These are phyloP conservation scores for Tympanuchus pallidicinctus DNA, from an alignment of 2,113 vertebrate species.

Conservation along the genomic window DNA sequence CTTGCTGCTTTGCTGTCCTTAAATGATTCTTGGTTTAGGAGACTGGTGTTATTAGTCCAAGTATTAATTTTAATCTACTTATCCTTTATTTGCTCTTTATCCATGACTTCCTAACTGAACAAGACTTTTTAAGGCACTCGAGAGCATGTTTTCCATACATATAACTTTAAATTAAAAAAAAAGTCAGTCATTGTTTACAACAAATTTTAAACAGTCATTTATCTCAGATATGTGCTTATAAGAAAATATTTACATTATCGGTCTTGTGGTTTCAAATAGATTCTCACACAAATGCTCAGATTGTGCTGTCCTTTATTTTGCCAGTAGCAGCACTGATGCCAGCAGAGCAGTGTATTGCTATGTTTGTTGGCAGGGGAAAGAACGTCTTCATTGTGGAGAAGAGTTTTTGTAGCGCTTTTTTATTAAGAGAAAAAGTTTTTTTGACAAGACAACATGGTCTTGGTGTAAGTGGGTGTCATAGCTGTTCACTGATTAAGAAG, in stretches of 20 bases:
- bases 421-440: background rate
- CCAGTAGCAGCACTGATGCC: background rate
- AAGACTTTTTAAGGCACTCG: background rate
- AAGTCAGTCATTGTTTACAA: background rate
- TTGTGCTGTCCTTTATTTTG: background rate
- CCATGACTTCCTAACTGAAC: background rate
- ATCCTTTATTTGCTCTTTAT: background rate
- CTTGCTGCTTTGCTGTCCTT: background rate
- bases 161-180: background rate
- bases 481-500: background rate
- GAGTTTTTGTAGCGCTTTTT: background rate
- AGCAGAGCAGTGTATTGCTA: background rate
- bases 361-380: background rate
- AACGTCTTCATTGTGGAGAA: background rate
- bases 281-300: background rate
- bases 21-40: background rate
- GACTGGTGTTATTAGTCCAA: background rate
- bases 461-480: background rate
- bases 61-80: background rate
- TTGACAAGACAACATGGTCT: background rate
- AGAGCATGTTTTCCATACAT: background rate
- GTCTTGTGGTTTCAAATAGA: background rate
- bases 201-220: background rate
- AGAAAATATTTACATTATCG: background rate
- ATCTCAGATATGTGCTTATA: background rate